phyloP scores from a whole-genome alignment of 2,888 invertebrate genomes.

The Tachystola acroxantha region DNA sequence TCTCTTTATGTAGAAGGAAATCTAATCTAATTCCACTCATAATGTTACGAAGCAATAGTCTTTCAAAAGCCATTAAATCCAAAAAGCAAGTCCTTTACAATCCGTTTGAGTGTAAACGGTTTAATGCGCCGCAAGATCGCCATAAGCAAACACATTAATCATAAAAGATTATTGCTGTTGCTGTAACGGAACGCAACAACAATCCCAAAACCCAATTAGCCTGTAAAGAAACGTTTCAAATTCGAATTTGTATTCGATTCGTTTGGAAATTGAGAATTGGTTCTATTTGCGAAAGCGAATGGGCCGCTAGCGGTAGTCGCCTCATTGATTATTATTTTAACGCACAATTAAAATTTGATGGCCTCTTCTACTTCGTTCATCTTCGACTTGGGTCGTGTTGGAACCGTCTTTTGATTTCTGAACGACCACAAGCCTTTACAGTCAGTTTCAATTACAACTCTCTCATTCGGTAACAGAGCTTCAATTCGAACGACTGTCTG shows the following conservation, averaged over 20 bases:
- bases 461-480: slow-evolving; percentile 30
- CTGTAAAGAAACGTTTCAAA: slow-evolving; percentile 16
- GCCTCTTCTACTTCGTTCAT: slow-evolving; percentile 71
- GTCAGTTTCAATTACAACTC: slow-evolving; percentile 22
- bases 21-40: slow-evolving; percentile 10
- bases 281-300: slow-evolving; percentile 51
- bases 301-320: slow-evolving; percentile 55
- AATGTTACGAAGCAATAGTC: slow-evolving; percentile 27
- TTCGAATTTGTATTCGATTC: slow-evolving; percentile 17
- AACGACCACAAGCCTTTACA: slow-evolving; percentile 10
- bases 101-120: slow-evolving; percentile 37
- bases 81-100: slow-evolving; percentile 41
- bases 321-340: slow-evolving; percentile 77
- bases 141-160: slow-evolving; percentile 54
- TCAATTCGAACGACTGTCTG: slow-evolving; percentile 25
- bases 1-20: slow-evolving; percentile 5
- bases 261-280: slow-evolving; percentile 38
- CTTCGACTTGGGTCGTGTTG: slow-evolving; percentile 58
- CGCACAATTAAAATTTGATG: slow-evolving; percentile 77
- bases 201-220: slow-evolving; percentile 42
- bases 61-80: slow-evolving; percentile 48
- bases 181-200: slow-evolving; percentile 27
- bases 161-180: slow-evolving; percentile 46
- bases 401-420: slow-evolving; percentile 25
- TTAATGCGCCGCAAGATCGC: slow-evolving; percentile 36